These are phyloP conservation scores for Choreutis nemorana DNA, from an alignment of 2,888 invertebrate species.

Conservation along the genomic window DNA sequence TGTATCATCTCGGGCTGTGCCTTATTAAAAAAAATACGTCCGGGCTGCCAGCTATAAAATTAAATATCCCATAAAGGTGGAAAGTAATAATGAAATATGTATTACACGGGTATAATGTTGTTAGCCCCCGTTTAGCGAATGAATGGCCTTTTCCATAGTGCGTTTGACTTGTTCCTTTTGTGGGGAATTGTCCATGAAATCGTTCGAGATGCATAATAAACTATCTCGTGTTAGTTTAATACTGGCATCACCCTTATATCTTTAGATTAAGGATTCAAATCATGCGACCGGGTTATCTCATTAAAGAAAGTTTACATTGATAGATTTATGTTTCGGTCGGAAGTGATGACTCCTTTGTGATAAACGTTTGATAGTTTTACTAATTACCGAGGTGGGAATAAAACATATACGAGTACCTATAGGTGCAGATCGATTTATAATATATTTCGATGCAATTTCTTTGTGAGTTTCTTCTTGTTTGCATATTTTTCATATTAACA, in stretches of 20 bases:
- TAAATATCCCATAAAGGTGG: slow-evolving; percentile 56
- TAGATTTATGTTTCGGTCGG: slow-evolving; percentile 37
- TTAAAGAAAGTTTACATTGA: too few species aligned
- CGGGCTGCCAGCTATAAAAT: slow-evolving; percentile 57
- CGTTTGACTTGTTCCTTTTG: slow-evolving; percentile 57
- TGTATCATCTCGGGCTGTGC: slow-evolving; percentile 27
- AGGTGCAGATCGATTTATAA: too few species aligned
- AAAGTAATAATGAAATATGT: slow-evolving; percentile 65
- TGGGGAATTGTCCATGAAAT: slow-evolving; percentile 58
- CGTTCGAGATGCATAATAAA: slow-evolving; percentile 49
- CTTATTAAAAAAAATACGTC: slow-evolving; percentile 30
- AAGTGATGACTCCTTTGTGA: slow-evolving; percentile 14
- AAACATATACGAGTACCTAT: neutral
- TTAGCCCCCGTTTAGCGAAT: slow-evolving; percentile 49
- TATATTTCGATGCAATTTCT: too few species aligned
- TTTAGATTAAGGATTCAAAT: too few species aligned
- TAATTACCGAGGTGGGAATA: slow-evolving; percentile 36
- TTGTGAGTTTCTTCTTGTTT: too few species aligned
- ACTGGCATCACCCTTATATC: too few species aligned
- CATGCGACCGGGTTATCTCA: too few species aligned
- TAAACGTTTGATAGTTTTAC: slow-evolving; percentile 30
- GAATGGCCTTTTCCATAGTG: slow-evolving; percentile 44
- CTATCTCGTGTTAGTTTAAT: too few species aligned
- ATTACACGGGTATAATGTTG: slow-evolving; percentile 65
- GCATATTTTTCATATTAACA: too few species aligned